Evolutionary conservation across 1,140 invertebrate species (phyloP).

Genomic region (Drosophila nigromelanica): DNA sequence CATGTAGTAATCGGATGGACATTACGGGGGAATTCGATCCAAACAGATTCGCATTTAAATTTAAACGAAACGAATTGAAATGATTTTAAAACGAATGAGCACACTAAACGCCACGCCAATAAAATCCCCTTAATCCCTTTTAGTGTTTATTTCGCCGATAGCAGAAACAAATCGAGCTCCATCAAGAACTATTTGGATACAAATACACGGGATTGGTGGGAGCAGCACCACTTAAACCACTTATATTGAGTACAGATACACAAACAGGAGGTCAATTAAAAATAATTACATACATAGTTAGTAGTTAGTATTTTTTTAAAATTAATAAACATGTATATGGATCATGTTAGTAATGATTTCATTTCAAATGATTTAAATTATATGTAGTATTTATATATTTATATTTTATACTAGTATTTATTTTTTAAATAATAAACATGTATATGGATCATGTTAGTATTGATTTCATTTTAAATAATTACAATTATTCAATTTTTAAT

Average conservation of each 20-base stretch:
- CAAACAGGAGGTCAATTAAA: not conserved
- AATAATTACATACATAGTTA: no score
- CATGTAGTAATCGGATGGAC: constrained; percentile 13
- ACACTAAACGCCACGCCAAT: constrained; percentile 30
- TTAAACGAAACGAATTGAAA: constrained; percentile 72
- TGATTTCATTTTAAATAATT: no score
- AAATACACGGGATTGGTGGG: not conserved
- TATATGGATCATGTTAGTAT: no score
- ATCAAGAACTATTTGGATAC: constrained; percentile 18
- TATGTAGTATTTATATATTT: no score
- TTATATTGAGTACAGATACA: not conserved
- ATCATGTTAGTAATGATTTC: no score
- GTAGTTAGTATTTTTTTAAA: no score
- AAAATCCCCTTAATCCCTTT: constrained; percentile 63
- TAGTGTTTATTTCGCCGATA: constrained; percentile 57
- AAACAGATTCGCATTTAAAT: constrained; percentile 44
- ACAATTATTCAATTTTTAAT: no score
- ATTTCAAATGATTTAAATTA: no score
- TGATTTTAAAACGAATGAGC: constrained; percentile 47
- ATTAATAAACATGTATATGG: no score
- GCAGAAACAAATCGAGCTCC: constrained; percentile 13
- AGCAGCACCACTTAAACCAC: not conserved
- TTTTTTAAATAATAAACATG: no score
- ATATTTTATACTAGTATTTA: no score
- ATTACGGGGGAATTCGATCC: constrained; percentile 17